Conservation (phyloP, 2,888 invertebrate genomes). For the Agriopis leucophaearia region DNA sequence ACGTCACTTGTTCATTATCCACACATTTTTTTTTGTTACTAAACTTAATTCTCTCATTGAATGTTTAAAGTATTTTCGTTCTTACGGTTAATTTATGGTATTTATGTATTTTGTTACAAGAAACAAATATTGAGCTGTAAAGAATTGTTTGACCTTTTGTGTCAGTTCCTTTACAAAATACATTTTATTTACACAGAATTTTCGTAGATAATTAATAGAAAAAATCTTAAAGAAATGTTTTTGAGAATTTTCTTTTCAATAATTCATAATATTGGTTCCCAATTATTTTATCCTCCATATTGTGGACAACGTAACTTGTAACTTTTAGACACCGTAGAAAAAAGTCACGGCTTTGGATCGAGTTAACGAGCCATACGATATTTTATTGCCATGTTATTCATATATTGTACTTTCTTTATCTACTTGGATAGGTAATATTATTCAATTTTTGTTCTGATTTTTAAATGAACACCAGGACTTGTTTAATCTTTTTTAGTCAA, state of each 20-base stretch:
- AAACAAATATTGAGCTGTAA: neutral
- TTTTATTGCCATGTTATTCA: slow-evolving; percentile 51
- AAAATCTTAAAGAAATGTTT: no score
- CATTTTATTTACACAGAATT: no score
- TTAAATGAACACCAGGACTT: neutral
- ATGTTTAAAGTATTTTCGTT: neutral
- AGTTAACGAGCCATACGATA: slow-evolving; percentile 55
- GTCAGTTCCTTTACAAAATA: neutral
- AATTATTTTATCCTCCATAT: neutral
- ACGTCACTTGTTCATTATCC: slow-evolving; percentile 4
- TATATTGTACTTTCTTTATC: slow-evolving; percentile 46
- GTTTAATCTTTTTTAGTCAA: no score
- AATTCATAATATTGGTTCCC: no score
- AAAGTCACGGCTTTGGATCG: slow-evolving; percentile 51
- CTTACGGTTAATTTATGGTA: neutral
- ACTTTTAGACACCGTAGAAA: slow-evolving; percentile 46
- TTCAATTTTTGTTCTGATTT: neutral
- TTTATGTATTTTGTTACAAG: neutral
- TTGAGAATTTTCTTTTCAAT: no score
- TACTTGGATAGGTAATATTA: neutral
- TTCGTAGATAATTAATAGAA: no score
- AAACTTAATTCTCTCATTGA: no score
- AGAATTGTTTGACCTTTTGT: no score
- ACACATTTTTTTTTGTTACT: slow-evolving; percentile 3
- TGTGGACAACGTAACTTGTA: slow-evolving; percentile 8